Base-by-base conservation (phyloP, 2,888 invertebrate genomes). In the Oligia latruncula region DNA sequence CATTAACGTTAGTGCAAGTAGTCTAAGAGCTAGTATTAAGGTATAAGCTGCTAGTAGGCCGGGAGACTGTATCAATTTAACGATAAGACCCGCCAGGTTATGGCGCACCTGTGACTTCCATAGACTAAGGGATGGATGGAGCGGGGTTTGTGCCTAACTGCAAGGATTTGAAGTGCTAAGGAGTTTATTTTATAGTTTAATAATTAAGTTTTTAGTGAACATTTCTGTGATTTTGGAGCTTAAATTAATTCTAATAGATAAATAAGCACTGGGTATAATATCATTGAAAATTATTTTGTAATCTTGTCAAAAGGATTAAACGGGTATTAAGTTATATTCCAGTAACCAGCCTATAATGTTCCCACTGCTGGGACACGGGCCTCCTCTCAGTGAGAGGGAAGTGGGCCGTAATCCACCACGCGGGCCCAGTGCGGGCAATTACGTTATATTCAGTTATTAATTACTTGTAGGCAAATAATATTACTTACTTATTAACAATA, bases 11-110 rank as follows among this genome's bases (percentile, higher is more conserved):
- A 64, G 68, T 43, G 35, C 29, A 49, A 80, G 49, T 85, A 81
- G 82, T 73, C 60, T 60, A 35, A 67, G 80, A 83, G 77, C 77
- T 35, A 68, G 83, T 66, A 88, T 88, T 80, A 87, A 86, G 79
- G 80, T 77, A 74, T 79, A 81, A 78, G 84, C 86, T 86, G 79
- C 80, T 80, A 81, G 82, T 83, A 88, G 89, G 84, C 88, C 64
- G 75, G 75, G 85, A 87, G 89, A 85, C 85, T 90, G 90, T 93
- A 92, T 93, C 93, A 92, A 91, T 92, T 92, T 92, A 91, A 91
- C 91, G 92, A 92, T 90, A 90, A 88, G 78, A 80, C 87, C 81
- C 80, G 81, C 80, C 87, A 85, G 89, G 88, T 88, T 90, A 84
- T 78, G 78, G 87, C 88, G 79, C 94, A 94, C 94, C 94, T 94